Percentiles rank a stretch among this genome's conserved stretches.
Conservation (phyloP, 1,140 invertebrate genomes). For the Drosophila suzukii region DNA sequence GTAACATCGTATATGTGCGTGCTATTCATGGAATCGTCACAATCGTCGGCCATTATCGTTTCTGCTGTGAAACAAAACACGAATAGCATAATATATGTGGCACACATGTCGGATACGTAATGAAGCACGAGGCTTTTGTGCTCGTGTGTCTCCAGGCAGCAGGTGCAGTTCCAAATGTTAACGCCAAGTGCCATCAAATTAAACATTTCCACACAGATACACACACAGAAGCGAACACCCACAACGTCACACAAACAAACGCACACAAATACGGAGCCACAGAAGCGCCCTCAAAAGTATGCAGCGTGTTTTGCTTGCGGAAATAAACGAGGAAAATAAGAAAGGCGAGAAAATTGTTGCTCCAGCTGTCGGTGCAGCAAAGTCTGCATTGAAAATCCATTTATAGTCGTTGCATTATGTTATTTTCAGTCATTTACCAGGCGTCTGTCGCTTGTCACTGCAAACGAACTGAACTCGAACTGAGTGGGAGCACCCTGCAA, state of each 20-base stretch:
- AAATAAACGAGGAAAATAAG: slow-evolving; percentile 40
- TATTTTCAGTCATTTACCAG: slow-evolving; percentile 42
- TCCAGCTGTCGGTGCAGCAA: slow-evolving; percentile 33
- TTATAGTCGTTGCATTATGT: slow-evolving; percentile 49
- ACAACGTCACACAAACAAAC: neutral
- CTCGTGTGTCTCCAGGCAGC: slow-evolving; percentile 24
- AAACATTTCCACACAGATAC: slow-evolving; percentile 45
- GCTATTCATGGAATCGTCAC: neutral
- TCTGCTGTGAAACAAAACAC: neutral
- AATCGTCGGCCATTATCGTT: neutral
- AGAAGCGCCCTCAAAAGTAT: slow-evolving; percentile 46
- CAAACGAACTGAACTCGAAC: slow-evolving; percentile 16
- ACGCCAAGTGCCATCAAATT: slow-evolving; percentile 65
- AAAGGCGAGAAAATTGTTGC: slow-evolving; percentile 26
- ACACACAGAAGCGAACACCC: neutral
- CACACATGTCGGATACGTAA: slow-evolving; percentile 29
- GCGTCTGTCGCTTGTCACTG: slow-evolving; percentile 20
- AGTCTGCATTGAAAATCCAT: slow-evolving; percentile 59
- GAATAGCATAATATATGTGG: neutral
- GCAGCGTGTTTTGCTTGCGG: slow-evolving; percentile 44
- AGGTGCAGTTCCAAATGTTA: slow-evolving; percentile 66
- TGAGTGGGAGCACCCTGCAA: slow-evolving; percentile 13
- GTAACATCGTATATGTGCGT: neutral
- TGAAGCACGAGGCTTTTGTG: neutral
- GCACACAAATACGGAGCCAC: neutral